These are phyloP conservation scores for Sylvicola cinctus DNA, from an alignment of 2,888 invertebrate genomes.

Conservation along the genomic window DNA sequence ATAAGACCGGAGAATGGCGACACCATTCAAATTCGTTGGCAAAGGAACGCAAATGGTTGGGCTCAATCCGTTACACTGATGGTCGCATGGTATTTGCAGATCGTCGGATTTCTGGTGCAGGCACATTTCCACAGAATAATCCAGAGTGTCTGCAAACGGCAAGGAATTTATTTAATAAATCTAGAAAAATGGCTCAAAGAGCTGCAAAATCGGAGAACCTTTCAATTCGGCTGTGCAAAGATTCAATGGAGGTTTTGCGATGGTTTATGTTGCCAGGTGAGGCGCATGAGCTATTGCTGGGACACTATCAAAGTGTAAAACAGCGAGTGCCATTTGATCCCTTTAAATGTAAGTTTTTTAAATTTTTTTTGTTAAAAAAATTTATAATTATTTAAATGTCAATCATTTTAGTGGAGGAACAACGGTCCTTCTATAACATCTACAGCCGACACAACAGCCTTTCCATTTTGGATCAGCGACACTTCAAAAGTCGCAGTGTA, in stretches of 20 bases:
- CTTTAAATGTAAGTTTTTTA: conserved; percentile 21
- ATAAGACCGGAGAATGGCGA: conserved; percentile 77
- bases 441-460: conserved; percentile 35
- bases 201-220: conserved; percentile 44
- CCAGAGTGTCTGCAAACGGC: conserved; percentile 63
- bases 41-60: conserved; percentile 65
- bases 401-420: no score
- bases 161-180: conserved; percentile 52
- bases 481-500: conserved; percentile 18
- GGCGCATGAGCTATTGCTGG: conserved; percentile 53
- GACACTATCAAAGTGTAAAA: conserved; percentile 54
- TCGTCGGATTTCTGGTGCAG: conserved; percentile 46
- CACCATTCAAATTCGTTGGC: conserved; percentile 60
- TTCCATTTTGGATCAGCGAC: conserved; percentile 40
- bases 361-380: not conserved
- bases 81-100: conserved; percentile 58
- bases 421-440: no score
- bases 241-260: conserved; percentile 37
- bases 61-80: conserved; percentile 50
- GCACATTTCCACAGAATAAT: conserved; percentile 50
- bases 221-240: conserved; percentile 5
- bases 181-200: conserved; percentile 54
- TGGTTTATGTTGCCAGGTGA: conserved; percentile 86
- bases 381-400: not conserved
- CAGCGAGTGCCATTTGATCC: conserved; percentile 59